These are phyloP conservation scores for Eira barbara DNA, from an alignment of 2,113 vertebrate species.

Conservation along the genomic window DNA sequence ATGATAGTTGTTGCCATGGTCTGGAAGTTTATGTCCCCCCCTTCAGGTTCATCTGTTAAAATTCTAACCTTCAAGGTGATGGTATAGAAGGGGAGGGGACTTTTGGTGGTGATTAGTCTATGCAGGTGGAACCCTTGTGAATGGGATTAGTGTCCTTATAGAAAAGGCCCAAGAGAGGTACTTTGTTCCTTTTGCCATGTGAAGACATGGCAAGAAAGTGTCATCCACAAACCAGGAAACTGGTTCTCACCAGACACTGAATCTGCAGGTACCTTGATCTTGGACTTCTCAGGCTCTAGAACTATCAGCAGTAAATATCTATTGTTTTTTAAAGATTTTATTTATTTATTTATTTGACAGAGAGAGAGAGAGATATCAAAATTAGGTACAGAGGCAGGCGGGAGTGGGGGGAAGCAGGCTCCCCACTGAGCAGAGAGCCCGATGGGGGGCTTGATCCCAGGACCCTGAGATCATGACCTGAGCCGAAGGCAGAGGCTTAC, in stretches of 20 bases:
- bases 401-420: no score
- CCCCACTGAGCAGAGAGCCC: no score
- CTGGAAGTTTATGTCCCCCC: background rate
- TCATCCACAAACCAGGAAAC: background rate
- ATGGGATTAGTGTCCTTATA: background rate
- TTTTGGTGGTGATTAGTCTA: background rate
- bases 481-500: no score
- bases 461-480: no score
- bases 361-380: no score
- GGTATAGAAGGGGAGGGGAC: background rate
- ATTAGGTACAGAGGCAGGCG: no score
- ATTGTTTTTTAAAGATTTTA: background rate
- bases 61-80: background rate
- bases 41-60: background rate
- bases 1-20: background rate
- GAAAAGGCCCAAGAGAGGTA: background rate
- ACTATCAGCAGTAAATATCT: background rate
- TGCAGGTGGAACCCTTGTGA: background rate
- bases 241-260: background rate
- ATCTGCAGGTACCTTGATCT: background rate
- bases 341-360: no score
- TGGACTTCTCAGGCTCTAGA: background rate
- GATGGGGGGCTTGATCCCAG: no score
- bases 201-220: background rate
- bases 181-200: background rate